Conservation (phyloP, 2,888 invertebrate genomes). For the Diabrotica balteata region DNA sequence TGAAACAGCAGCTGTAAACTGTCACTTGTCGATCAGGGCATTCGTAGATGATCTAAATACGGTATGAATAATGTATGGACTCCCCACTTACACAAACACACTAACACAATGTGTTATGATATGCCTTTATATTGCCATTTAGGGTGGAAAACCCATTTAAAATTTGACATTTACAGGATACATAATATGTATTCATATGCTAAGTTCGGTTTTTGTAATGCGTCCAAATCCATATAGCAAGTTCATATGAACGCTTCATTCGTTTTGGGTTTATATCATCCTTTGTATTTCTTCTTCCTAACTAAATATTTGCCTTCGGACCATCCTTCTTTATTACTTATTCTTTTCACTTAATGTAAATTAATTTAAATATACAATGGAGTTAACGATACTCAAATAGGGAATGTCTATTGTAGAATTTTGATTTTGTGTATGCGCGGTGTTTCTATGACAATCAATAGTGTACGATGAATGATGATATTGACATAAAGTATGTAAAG, state of each 20-base stretch:
- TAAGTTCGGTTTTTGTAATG: conserved; percentile 52
- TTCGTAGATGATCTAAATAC: conserved; percentile 56
- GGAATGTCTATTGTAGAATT: conserved; percentile 27
- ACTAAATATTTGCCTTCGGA: conserved; percentile 48
- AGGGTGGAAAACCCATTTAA: conserved; percentile 60
- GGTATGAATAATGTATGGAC: conserved; percentile 57
- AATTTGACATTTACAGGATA: conserved; percentile 60
- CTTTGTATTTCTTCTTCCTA: conserved; percentile 48
- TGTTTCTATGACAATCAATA: no score
- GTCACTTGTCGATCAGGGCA: conserved; percentile 60
- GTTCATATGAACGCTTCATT: conserved; percentile 46
- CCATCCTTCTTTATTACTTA: conserved; percentile 41
- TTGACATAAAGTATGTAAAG: no score
- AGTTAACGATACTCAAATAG: conserved; percentile 35
- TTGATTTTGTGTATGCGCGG: conserved; percentile 16
- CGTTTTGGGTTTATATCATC: conserved; percentile 39
- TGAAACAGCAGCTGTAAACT: conserved; percentile 61
- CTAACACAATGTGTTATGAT: conserved; percentile 55
- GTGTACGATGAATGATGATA: no score
- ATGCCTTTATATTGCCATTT: conserved; percentile 58
- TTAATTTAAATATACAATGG: conserved; percentile 38
- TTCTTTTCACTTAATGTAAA: conserved; percentile 37
- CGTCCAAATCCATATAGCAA: conserved; percentile 40
- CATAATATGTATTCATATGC: conserved; percentile 57
- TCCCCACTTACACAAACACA: conserved; percentile 55